These are phyloP conservation scores for Apteryx mantelli DNA, from an alignment of 2,113 vertebrate species.

Conservation along the genomic window DNA sequence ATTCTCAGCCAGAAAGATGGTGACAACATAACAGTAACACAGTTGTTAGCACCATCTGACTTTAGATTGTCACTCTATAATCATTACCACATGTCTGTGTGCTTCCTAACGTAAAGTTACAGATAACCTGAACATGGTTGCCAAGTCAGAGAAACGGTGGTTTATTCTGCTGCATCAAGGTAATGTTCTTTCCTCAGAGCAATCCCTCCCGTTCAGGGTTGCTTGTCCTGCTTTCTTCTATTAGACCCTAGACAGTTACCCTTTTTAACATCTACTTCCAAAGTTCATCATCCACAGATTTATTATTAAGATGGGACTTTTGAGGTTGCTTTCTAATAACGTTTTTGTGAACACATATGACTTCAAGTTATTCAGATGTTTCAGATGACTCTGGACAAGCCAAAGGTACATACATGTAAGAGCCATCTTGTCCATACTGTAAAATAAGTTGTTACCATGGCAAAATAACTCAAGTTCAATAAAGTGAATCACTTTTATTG, in stretches of 20 bases:
- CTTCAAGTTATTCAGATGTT: background rate
- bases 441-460: background rate
- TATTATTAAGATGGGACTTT: constrained; percentile 8
- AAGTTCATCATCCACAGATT: background rate
- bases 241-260: background rate
- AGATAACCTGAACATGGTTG: constrained; percentile 28
- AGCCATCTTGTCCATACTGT: background rate
- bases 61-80: constrained; percentile 44
- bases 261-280: constrained; percentile 29
- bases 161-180: background rate
- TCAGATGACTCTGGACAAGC: background rate
- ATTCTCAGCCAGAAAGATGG: constrained; percentile 46
- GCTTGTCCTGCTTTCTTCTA: constrained; percentile 40
- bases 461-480: background rate
- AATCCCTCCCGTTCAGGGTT: background rate
- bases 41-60: constrained; percentile 50
- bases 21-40: constrained; percentile 51
- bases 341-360: background rate
- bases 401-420: background rate
- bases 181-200: background rate
- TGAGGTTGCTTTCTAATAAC: background rate
- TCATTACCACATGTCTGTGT: constrained; percentile 19
- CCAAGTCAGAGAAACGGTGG: constrained; percentile 9
- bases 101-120: constrained; percentile 18
- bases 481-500: background rate